Percentiles rank a stretch among this genome's conserved stretches.
Conservation (phyloP, 2,888 invertebrate species). For the Ormyrus nitidulus region DNA sequence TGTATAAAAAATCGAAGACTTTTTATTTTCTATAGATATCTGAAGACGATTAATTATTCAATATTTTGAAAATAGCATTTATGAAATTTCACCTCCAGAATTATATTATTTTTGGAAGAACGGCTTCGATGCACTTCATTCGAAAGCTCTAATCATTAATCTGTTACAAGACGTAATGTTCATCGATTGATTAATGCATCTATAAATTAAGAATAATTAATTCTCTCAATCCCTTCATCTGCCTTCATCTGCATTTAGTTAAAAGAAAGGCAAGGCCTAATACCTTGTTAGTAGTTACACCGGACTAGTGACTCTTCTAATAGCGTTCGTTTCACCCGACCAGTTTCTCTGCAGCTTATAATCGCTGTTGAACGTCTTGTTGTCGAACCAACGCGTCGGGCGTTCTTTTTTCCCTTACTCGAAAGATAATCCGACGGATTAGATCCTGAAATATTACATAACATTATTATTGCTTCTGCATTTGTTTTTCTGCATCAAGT, state of each 20-base stretch:
- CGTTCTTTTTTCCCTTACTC: conserved; percentile 25
- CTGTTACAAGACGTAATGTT: neutral
- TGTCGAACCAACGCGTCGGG: neutral
- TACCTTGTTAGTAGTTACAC: neutral
- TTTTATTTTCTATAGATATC: too few relatives aligned
- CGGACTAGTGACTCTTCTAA: neutral
- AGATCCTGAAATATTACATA: neutral
- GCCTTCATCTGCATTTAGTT: neutral
- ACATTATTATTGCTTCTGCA: neutral
- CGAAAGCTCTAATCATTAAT: too few relatives aligned
- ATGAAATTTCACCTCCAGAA: too few relatives aligned
- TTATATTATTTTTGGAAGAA: too few relatives aligned
- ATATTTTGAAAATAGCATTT: too few relatives aligned
- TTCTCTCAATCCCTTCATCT: conserved; percentile 13
- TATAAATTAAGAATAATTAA: conserved; percentile 22
- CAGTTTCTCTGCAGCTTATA: conserved; percentile 31
- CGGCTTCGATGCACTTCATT: too few relatives aligned
- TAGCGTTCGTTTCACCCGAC: conserved; percentile 24
- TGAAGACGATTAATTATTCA: too few relatives aligned
- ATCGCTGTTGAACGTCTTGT: conserved; percentile 10
- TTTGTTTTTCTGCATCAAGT: neutral
- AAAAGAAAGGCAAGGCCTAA: neutral
- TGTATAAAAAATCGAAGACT: too few relatives aligned
- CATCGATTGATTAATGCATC: conserved; percentile 20
- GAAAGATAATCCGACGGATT: neutral